Evolutionary conservation across 2,797 vertebrate species (phyloP).

Genomic region (Tenualosa ilisha): DNA sequence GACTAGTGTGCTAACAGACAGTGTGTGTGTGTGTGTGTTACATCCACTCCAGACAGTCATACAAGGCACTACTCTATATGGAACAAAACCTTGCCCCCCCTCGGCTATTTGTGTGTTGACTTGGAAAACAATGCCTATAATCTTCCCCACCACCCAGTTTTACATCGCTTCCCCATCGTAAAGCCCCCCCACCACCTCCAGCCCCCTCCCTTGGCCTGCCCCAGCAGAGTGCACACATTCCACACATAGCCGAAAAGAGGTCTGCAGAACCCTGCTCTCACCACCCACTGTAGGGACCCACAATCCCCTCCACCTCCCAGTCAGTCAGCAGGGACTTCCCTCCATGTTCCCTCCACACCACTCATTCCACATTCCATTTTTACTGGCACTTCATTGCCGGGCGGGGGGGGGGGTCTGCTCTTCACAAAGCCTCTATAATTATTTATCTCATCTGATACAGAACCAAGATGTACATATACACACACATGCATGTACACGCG

Average conservation of each 20-base stretch:
- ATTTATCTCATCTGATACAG: too few species aligned
- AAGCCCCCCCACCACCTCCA: conserved; percentile 36
- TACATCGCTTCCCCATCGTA: not conserved
- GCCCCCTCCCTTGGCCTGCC: conserved; percentile 61
- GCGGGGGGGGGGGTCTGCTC: not conserved
- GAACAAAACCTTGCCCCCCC: not conserved
- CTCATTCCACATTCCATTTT: not conserved
- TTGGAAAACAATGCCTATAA: not conserved
- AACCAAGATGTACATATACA: too few species aligned
- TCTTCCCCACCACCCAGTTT: not conserved
- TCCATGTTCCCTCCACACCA: not conserved
- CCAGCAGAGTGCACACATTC: conserved; percentile 70
- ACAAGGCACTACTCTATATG: not conserved
- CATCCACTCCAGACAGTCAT: not conserved
- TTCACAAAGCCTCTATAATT: not conserved
- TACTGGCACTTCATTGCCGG: not conserved
- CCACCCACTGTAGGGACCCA: conserved; percentile 49
- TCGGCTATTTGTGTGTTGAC: not conserved
- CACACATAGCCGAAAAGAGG: conserved; percentile 65
- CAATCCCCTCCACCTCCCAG: conserved; percentile 13
- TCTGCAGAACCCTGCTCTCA: conserved; percentile 56
- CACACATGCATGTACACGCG: too few species aligned
- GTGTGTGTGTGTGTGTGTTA: not conserved
- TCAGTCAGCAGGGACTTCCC: not conserved
- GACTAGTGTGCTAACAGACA: not conserved